Conservation (phyloP, 2,888 invertebrate species). For the Meghimatium bilineatum region DNA sequence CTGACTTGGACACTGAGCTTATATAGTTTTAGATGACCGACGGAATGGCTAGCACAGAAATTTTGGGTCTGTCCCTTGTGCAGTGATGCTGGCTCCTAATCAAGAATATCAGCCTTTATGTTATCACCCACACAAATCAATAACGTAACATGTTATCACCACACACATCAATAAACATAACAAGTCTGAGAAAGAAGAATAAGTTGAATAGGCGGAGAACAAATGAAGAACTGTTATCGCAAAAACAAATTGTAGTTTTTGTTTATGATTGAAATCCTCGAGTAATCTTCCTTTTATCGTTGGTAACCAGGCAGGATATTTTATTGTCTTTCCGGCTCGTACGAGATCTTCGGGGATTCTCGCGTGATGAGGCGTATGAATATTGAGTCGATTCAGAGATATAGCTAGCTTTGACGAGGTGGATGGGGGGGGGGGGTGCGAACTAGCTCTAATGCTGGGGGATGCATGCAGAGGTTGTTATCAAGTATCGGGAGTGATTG, state of each 20-base stretch:
- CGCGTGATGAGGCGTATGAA: constrained; percentile 49
- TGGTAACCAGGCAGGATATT: constrained; percentile 39
- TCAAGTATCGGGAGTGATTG: too few species aligned
- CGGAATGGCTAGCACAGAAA: too few species aligned
- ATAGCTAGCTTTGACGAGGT: background rate
- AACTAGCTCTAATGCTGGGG: too few species aligned
- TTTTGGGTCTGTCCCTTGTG: too few species aligned
- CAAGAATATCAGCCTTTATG: too few species aligned
- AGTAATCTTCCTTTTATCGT: constrained; percentile 4
- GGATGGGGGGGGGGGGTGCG: background rate
- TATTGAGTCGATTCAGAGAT: constrained; percentile 44
- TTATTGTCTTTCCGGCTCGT: constrained; percentile 36
- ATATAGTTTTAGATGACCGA: too few species aligned
- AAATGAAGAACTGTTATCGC: too few species aligned
- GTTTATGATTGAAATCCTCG: constrained; percentile 31
- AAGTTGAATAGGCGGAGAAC: background rate
- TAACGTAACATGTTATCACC: too few species aligned
- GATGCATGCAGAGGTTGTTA: too few species aligned
- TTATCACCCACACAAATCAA: too few species aligned
- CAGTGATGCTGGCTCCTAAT: too few species aligned
- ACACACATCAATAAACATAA: background rate
- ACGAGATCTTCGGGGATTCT: constrained; percentile 31
- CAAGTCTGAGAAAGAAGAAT: background rate
- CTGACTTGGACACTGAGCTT: too few species aligned
- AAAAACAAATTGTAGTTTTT: constrained; percentile 7